phyloP scores from a whole-genome alignment of 2,888 invertebrate species.

The Galerucella pusilla region DNA sequence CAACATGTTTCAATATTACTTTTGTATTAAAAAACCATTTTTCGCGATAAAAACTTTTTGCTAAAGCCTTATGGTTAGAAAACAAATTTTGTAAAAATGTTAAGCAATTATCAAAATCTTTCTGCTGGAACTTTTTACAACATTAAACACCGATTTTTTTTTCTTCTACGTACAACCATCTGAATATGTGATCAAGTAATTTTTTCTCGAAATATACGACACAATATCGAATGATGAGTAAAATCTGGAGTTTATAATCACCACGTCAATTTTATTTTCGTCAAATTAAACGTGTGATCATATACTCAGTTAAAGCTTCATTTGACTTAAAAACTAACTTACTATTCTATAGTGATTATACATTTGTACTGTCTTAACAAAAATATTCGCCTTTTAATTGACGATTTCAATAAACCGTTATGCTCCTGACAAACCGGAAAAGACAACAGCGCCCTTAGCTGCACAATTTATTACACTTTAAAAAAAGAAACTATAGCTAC shows the following conservation, averaged over 20 bases:
- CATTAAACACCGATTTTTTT: slow-evolving; percentile 8
- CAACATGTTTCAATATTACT: not conserved
- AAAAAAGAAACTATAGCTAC: slow-evolving; percentile 18
- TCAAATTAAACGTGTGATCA: slow-evolving; percentile 34
- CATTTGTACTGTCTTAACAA: slow-evolving; percentile 65
- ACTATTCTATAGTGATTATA: slow-evolving; percentile 52
- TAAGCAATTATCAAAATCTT: slow-evolving; percentile 1
- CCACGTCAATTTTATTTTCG: slow-evolving; percentile 28
- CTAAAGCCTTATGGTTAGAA: not conserved
- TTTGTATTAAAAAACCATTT: not conserved
- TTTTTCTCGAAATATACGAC: slow-evolving; percentile 16
- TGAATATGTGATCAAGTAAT: slow-evolving; percentile 2
- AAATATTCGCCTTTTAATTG: slow-evolving; percentile 61
- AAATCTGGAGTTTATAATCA: slow-evolving; percentile 44
- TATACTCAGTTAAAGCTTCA: slow-evolving; percentile 45
- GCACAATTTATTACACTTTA: not conserved
- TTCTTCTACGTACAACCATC: not conserved
- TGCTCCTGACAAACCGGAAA: slow-evolving; percentile 53
- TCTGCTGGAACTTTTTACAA: not conserved
- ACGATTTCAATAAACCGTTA: slow-evolving; percentile 49
- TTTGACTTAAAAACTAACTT: slow-evolving; percentile 46
- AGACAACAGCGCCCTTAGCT: slow-evolving; percentile 54
- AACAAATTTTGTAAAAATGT: not conserved
- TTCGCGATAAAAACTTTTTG: not conserved
- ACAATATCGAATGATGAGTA: slow-evolving; percentile 51